Percentiles rank a stretch among this genome's conserved stretches.
phyloP scores from a whole-genome alignment of 23 tunicate species.

The Ciona savignyi region DNA sequence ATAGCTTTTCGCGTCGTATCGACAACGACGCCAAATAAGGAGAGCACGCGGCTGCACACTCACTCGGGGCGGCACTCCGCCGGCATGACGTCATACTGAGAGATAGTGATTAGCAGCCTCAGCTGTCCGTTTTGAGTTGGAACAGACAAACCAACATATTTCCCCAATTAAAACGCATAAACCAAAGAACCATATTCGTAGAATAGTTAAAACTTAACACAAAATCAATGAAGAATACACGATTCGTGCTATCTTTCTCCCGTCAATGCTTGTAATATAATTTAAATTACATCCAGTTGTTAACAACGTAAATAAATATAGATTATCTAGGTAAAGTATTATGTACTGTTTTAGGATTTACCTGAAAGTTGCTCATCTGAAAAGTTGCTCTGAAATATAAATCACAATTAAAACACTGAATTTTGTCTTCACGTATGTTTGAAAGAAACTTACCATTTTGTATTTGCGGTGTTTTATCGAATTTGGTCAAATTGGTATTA shows the following conservation, averaged over 20 bases:
- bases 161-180: background rate
- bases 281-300: too few relatives aligned
- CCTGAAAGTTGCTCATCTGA: constrained; percentile 84
- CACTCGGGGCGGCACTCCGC: background rate
- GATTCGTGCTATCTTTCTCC: too few relatives aligned
- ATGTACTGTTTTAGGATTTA: background rate
- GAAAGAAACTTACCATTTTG: background rate
- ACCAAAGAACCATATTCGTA: too few relatives aligned
- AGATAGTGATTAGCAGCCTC: background rate
- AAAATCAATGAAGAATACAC: too few relatives aligned
- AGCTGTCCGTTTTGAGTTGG: background rate
- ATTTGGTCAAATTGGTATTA: background rate
- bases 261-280: too few relatives aligned
- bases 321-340: too few relatives aligned
- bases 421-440: background rate
- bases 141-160: background rate
- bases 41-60: background rate
- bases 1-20: background rate
- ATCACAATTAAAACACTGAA: background rate
- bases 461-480: background rate
- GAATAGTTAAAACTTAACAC: too few relatives aligned
- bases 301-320: too few relatives aligned
- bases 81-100: constrained; percentile 1
- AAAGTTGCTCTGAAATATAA: constrained; percentile 80
- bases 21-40: constrained; percentile 5